Evolutionary conservation across 2,888 invertebrate genomes (phyloP).

Genomic region (Ischnus inquisitorius): DNA sequence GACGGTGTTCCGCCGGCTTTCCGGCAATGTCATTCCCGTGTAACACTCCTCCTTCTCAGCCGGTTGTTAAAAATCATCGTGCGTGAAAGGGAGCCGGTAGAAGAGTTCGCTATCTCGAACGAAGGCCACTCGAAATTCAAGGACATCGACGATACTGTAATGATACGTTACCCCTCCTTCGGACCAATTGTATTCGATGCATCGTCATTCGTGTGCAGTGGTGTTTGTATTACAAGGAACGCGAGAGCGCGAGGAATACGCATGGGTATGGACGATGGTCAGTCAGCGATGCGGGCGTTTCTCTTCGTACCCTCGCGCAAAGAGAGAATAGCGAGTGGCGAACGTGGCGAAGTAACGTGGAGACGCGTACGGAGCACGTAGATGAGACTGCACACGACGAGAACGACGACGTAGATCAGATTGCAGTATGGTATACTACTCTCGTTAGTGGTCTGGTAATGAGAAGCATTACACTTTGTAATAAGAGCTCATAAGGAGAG

Average conservation of each 20-base stretch:
- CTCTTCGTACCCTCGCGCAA: conserved; percentile 21
- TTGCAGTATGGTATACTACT: conserved; percentile 47
- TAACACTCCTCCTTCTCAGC: too few species aligned
- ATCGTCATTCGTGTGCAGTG: conserved; percentile 3
- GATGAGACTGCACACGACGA: conserved; percentile 25
- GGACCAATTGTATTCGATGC: conserved; percentile 40
- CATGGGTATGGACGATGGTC: conserved; percentile 22
- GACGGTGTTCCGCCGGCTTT: too few species aligned
- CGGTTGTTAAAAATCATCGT: too few species aligned
- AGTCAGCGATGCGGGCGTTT: conserved; percentile 5
- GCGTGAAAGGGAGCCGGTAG: background rate
- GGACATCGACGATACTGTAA: conserved; percentile 15
- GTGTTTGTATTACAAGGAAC: conserved; percentile 15
- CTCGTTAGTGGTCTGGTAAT: conserved; percentile 66
- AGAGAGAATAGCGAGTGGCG: conserved; percentile 19
- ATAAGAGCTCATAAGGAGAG: conserved; percentile 64
- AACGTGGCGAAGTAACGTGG: background rate
- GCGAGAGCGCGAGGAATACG: conserved; percentile 33
- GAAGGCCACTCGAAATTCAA: conserved; percentile 31
- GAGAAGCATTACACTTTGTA: conserved; percentile 69
- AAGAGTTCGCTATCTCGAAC: conserved; percentile 2
- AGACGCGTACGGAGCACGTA: background rate
- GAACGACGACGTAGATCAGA: conserved; percentile 54
- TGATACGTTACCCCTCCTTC: background rate
- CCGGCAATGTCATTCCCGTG: too few species aligned